Evolutionary conservation across 2,797 vertebrate species (phyloP), one percentile per base, ranked within the genome.

Genomic region (Rhinatrema bivittatum): DNA sequence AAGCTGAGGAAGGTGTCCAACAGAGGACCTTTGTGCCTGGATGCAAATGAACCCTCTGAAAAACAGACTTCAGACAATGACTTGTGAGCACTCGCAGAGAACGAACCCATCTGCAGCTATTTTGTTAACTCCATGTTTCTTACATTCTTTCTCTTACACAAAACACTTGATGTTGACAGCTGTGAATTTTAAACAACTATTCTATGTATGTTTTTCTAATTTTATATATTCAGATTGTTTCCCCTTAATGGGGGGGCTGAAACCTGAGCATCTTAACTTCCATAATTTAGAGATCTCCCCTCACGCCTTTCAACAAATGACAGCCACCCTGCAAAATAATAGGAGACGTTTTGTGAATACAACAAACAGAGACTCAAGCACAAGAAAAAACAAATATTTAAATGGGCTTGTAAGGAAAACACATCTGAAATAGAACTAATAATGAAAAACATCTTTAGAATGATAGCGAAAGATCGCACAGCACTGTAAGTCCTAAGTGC

Each of bases 251-350:
- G 13, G 11, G 12, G 24, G 18, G 26, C 9, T 57, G 56, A 54
- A 61, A 70, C 48, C 17, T 10, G 22, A 56, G 40, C 7, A 9
- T 39, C 36, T 52, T 4, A 0, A 10, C 39, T 82, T 74, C 78
- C 70, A 56, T 81, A 75, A 78, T 86, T 87, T 76, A 72, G 72
- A 72, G 72, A 88, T 86, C 88, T n/a, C n/a, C n/a, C n/a, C n/a
- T 87, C 79, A 79, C 62, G 87, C 77, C 71, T 83, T 85, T 85
- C 62, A 68, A 73, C 50, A 83, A 85, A 74, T 74, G 74, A 52
- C 57, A 75, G 78, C 36, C 47, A 56, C 56, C 63, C 71, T 42
- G 41, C 63, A 71, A 62, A 82, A 77, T 79, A 79, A 81, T n/a
- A 84, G 74, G 68, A 50, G 61, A 76, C 78, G 75, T 52, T 60